Evolutionary conservation across 2,113 vertebrate species (phyloP).

Genomic region (Dromiciops gliroides): DNA sequence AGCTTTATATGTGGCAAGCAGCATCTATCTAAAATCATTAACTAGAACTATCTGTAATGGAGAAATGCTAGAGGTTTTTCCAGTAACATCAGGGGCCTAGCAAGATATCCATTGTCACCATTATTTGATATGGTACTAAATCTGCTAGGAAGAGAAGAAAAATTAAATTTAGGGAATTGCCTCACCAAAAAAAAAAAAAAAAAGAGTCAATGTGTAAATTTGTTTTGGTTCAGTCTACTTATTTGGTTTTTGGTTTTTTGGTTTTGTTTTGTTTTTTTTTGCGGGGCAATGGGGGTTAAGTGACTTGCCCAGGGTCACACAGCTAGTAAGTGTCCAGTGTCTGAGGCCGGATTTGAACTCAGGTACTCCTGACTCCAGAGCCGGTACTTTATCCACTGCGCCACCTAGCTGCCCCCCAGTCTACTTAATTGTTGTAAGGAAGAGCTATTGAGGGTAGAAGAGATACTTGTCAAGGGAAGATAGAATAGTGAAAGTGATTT

Average conservation of each 20-base stretch:
- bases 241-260: too few relatives aligned
- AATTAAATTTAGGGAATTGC: background rate
- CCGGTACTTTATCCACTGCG: too few relatives aligned
- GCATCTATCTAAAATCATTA: background rate
- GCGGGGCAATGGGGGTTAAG: too few relatives aligned
- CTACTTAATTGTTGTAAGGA: background rate
- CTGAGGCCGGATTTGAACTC: too few relatives aligned
- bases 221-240: background rate
- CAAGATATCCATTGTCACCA: background rate
- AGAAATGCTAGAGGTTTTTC: background rate
- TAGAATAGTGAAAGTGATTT: background rate
- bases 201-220: background rate
- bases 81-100: background rate
- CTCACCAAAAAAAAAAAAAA: too few relatives aligned
- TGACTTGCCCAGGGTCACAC: too few relatives aligned
- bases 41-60: background rate
- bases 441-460: background rate
- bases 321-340: too few relatives aligned
- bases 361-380: too few relatives aligned
- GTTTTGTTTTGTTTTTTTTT: too few relatives aligned
- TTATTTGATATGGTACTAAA: background rate
- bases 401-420: too few relatives aligned
- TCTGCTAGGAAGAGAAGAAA: background rate
- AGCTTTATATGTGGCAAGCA: background rate
- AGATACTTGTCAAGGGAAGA: background rate